Evolutionary conservation across 2,888 invertebrate genomes (phyloP), one percentile per base, ranked within the genome.

Genomic region (Atrina japonica): DNA sequence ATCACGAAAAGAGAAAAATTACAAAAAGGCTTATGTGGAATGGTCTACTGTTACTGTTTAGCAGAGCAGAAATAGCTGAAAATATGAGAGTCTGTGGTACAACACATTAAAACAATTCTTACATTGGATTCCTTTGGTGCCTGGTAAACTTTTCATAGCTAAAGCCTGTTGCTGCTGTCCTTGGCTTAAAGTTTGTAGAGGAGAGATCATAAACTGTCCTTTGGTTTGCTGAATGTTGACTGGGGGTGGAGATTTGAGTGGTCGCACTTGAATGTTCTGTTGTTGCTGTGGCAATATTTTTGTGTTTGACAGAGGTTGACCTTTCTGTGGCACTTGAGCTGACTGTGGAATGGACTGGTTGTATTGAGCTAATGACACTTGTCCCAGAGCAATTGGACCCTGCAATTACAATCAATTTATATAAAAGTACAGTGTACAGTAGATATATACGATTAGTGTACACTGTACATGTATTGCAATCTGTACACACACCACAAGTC

Each of bases 321-420:
- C 35, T n/a, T 60, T 59, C 50, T 66, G 66, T 21, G 30, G 53
- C 14, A 66, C 59, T 21, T 66, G 59, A 21, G 43, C 52, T 25
- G 60, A 53, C 45, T 67, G 67, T 23, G 53, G 52, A 41, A 67
- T 27, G 27, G 60, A 45, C 30, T 72, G 71, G 23, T 58, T 47
- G 40, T 56, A 56, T 18, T 56, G 56, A 14, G 63, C 55, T 14
- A 66, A 43, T n/a, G 71, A 55, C n/a, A 72, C 56, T 21, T 60
- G 58, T 45, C 66, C 66, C 14, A 69, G 23, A 49, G 69, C 49
- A 23, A 69, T 63, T 23, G 63, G 69, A 21, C 69, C 69, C 56
- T 69, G 68, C 18, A 53, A 59, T 52, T 1, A 47, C 5, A 21
- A 18, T n/a, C 6, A 47, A 47, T 47, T 16, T 41, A n/a, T n/a